Conservation (phyloP, 1,140 invertebrate genomes). For the Apis florea region DNA sequence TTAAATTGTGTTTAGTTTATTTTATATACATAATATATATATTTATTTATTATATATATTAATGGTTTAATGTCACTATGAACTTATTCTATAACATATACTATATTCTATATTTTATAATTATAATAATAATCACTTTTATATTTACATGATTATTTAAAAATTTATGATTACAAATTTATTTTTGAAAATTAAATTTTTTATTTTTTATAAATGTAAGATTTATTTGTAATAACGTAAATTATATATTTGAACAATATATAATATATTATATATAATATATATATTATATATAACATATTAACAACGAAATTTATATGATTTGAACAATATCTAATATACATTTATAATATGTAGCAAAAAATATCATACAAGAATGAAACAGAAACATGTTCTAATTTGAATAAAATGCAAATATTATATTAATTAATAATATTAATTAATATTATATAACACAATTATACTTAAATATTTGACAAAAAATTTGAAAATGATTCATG, state of each 20-base stretch:
- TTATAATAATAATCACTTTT: constrained; percentile 23
- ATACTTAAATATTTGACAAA: constrained; percentile 11
- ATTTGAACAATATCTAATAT: constrained; percentile 16
- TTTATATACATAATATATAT: constrained; percentile 34
- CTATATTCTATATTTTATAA: neutral
- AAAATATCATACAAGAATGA: constrained; percentile 17
- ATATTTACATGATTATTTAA: constrained; percentile 42
- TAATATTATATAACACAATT: neutral
- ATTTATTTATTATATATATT: constrained; percentile 32
- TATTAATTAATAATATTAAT: neutral
- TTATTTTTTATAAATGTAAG: constrained; percentile 1
- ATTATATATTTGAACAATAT: constrained; percentile 6
- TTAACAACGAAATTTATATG: neutral
- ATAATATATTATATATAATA: constrained; percentile 24
- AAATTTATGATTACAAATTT: neutral
- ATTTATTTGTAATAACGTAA: constrained; percentile 14
- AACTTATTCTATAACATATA: constrained; percentile 1
- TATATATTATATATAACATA: constrained; percentile 15
- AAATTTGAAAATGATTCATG: constrained; percentile 1
- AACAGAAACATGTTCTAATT: constrained; percentile 9
- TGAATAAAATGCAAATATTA: neutral
- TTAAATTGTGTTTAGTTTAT: constrained; percentile 5
- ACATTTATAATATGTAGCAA: constrained; percentile 18
- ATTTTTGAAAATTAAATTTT: neutral
- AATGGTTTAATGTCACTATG: constrained; percentile 11